Conservation (phyloP, 2,797 vertebrate species). For the Helarctos malayanus region DNA sequence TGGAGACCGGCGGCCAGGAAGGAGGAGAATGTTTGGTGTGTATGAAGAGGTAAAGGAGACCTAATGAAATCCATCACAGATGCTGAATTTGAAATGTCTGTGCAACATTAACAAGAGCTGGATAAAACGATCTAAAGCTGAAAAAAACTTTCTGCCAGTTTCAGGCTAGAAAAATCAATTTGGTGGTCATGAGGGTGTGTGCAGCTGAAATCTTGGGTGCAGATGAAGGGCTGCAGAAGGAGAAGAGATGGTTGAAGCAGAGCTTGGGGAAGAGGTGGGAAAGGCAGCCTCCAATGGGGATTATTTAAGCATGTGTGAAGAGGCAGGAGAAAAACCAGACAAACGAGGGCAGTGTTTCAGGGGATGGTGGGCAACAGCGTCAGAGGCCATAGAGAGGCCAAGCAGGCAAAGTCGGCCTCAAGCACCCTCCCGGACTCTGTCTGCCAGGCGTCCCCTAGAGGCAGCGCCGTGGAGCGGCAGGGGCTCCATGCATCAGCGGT, state of each 20-base stretch:
- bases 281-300: background rate
- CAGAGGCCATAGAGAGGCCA: background rate
- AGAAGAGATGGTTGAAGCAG: background rate
- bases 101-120: background rate
- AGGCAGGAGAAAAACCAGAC: background rate
- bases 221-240: background rate
- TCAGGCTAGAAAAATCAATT: background rate
- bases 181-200: background rate
- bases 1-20: background rate
- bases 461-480: rapidly evolving
- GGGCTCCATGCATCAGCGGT: background rate
- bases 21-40: too few relatives aligned
- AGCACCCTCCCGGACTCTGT: background rate
- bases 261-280: background rate
- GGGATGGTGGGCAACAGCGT: background rate
- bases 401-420: too few relatives aligned
- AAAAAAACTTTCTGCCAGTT: background rate
- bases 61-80: background rate
- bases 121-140: background rate
- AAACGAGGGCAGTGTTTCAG: background rate
- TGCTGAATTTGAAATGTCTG: background rate
- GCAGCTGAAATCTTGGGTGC: background rate
- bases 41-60: background rate
- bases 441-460: background rate
- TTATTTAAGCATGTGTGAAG: background rate